Evolutionary conservation across 2,113 vertebrate species (phyloP), one percentile per base, ranked within the genome.

Genomic region (Columba janthina): DNA sequence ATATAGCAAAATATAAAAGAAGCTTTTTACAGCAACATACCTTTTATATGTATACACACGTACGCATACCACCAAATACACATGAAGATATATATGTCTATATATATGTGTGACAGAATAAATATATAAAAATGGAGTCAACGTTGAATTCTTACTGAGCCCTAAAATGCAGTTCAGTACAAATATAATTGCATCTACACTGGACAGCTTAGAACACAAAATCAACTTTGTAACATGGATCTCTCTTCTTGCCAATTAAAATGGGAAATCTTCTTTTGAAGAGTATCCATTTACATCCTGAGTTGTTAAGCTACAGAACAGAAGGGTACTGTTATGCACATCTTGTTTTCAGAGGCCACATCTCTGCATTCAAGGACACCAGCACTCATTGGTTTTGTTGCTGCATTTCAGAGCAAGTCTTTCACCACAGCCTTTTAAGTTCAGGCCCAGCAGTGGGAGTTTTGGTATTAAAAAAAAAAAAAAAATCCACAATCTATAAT

Each of bases 221-320:
- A 74, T 60, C 58, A 46, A 4, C 58, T 36, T 72, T 88, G 62
- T 83, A 66, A 54, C 20, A 25, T 11, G 12, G 25, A 83, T 88
- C 28, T 58, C 50, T 78, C 14, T 69, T 72, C 81, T 88, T 77
- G 40, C 32, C 56, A 74, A 64, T 56, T 92, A 92, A 94, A 93
- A 90, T 74, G 60, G 21, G 75, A 92, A 95, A 86, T 88, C 62
- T 89, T 87, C 65, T 73, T 89, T 85, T 70, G 75, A 74, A 95
- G 42, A n/a, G 36, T 86, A 88, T 88, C 80, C 13, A 31, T 80
- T 96, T 92, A 88, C 51, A 77, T 73, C 46, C 46, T 3, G 2
- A 84, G 69, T 74, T 94, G 60, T 64, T 95, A 71, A 90, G 67
- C 57, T 92, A 77, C 51, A 62, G 66, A 96, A 79, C 26, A 85